Evolutionary conservation across 92 coral and sea anemone species (phyloP).

Genomic region (Porites rus): DNA sequence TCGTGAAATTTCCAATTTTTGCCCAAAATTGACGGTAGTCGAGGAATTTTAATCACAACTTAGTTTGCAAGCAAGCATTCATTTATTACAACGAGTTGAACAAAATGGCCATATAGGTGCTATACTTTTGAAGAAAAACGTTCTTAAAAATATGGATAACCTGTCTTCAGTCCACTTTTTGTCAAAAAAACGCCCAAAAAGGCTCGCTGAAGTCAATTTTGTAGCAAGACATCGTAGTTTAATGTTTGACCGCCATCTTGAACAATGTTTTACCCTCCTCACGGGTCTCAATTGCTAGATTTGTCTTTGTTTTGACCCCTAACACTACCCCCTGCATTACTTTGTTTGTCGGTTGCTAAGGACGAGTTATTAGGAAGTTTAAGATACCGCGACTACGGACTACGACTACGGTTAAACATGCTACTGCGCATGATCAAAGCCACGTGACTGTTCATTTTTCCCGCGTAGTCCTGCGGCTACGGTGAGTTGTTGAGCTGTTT

Average conservation of each 20-base stretch:
- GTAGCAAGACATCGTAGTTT: neutral
- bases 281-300: neutral
- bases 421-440: no score
- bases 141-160: neutral
- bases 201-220: neutral
- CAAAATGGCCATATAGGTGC: neutral
- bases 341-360: slow-evolving; percentile 13
- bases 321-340: neutral
- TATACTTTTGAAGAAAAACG: slow-evolving; percentile 4
- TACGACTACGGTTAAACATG: no score
- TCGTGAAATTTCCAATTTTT: neutral
- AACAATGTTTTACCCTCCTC: slow-evolving; percentile 5
- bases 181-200: neutral
- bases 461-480: no score
- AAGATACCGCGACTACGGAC: no score
- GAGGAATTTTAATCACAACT: neutral
- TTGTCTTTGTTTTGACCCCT: neutral
- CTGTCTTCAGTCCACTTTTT: neutral
- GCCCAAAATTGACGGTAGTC: neutral
- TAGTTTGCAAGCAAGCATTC: slow-evolving; percentile 9
- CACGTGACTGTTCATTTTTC: no score
- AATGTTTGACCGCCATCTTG: neutral
- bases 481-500: no score
- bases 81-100: neutral
- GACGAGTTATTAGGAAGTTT: neutral